Evolutionary conservation across 2,888 invertebrate genomes (phyloP), one percentile per base, ranked within the genome.

Genomic region (Eupithecia centaureata): DNA sequence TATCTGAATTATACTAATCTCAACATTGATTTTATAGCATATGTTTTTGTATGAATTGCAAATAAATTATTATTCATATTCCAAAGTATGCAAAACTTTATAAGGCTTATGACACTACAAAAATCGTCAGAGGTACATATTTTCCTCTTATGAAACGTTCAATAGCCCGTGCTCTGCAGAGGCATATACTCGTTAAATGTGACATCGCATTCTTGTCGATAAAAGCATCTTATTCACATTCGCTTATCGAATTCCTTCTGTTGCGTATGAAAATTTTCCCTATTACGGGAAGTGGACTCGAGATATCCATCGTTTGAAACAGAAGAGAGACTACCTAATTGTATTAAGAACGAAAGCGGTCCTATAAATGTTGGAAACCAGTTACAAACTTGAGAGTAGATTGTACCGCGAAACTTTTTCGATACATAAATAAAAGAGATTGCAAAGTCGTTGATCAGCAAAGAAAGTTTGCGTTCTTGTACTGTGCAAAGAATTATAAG

Each of bases 401-500:
- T 65, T 56, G 38, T 33, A 33, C 32, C 30, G 32, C 30, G 35
- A 60, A 35, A 65, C 60, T 69, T 67, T 65, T 63, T 51, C 59
- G 60, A 65, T 59, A 51, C 57, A 67, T 67, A 68, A 56, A 63
- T 66, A 67, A 66, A 68, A 70, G 67, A 67, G 65, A 68, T 71
- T 60, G 57, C 38, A 63, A 67, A 63, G 64, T 69, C 62, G 25
- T 65, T 65, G 67, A 71, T 65, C 57, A 59, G 69, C 57, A 38
- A 57, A 52, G 82, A 81, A 82, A 79, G 80, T 79, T 79, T 47
- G 67, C 71, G 77, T 84, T 87, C 86, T 83, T 80, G 78, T 82
- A 83, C 84, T 86, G 85, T 84, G 86, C 82, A 82, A 88, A 85
- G 85, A 87, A 87, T 88, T 84, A 86, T 81, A 83, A 83, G 84